A percentile compares a stretch with the other conserved stretches of the same genome.
Evolutionary conservation across 2,113 vertebrate genomes (phyloP).

Genomic region (Zapus hudsonius): DNA sequence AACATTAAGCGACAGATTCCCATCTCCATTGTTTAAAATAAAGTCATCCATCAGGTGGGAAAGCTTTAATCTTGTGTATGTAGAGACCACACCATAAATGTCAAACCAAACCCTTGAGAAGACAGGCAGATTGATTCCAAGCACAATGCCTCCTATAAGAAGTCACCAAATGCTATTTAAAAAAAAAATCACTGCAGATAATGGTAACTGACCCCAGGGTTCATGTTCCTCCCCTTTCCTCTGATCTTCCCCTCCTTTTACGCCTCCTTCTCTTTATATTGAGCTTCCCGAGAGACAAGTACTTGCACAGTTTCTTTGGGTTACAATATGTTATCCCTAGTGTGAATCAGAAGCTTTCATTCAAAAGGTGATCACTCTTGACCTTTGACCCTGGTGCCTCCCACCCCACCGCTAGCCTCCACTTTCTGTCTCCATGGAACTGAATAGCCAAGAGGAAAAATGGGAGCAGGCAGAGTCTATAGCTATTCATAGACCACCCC

Average conservation of each 20-base stretch:
- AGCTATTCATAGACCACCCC: slow-evolving; percentile 86
- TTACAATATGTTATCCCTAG: slow-evolving; percentile 85
- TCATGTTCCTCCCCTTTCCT: slow-evolving; percentile 76
- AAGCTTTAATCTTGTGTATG: slow-evolving; percentile 40
- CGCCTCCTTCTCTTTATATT: slow-evolving; percentile 78
- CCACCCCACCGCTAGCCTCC: slow-evolving; percentile 82
- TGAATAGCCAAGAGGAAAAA: slow-evolving; percentile 85
- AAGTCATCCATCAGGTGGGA: neutral
- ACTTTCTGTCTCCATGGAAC: slow-evolving; percentile 88
- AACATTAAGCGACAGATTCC: neutral
- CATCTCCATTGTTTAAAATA: neutral
- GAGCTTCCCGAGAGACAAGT: slow-evolving; percentile 83
- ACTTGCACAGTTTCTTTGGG: slow-evolving; percentile 85
- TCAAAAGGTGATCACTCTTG: slow-evolving; percentile 89
- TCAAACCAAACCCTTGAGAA: neutral
- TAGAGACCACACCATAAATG: neutral
- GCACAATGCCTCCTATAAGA: slow-evolving; percentile 75
- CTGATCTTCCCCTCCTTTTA: slow-evolving; percentile 78
- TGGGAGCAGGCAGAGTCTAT: slow-evolving; percentile 87
- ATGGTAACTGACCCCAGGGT: slow-evolving; percentile 62
- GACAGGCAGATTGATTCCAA: slow-evolving; percentile 48
- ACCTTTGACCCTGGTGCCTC: slow-evolving; percentile 86
- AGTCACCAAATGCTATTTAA: slow-evolving; percentile 81
- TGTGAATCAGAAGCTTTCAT: slow-evolving; percentile 86
- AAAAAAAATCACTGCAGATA: slow-evolving; percentile 72